Conservation (phyloP, 2,797 vertebrate species). For the Scarus forsteni region DNA sequence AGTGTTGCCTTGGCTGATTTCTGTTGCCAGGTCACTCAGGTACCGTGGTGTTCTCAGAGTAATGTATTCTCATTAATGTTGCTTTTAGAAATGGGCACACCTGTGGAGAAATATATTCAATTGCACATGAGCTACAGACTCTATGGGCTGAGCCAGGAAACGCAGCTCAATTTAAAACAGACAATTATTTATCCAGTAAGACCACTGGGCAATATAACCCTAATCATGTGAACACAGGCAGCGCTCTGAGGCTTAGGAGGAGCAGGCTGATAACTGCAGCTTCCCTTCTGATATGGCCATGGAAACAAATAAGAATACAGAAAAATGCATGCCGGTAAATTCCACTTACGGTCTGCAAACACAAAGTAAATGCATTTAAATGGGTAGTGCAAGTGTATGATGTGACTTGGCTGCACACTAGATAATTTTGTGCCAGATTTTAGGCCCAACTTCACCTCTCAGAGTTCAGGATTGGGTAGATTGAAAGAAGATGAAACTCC, state of each 20-base stretch:
- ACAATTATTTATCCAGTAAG: constrained; percentile 60
- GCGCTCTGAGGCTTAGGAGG: constrained; percentile 42
- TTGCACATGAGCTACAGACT: constrained; percentile 41
- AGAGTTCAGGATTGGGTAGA: too few relatives aligned
- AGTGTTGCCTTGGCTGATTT: constrained; percentile 6
- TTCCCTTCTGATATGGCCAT: constrained; percentile 32
- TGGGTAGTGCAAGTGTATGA: background rate
- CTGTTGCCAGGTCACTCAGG: constrained; percentile 24
- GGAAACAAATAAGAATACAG: constrained; percentile 13
- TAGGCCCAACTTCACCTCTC: too few relatives aligned
- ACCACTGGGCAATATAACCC: constrained; percentile 56
- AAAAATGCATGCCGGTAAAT: constrained; percentile 26
- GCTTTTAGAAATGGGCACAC: constrained; percentile 42
- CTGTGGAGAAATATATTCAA: constrained; percentile 57
- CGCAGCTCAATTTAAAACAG: constrained; percentile 61
- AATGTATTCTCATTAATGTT: constrained; percentile 52
- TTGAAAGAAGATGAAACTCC: too few relatives aligned
- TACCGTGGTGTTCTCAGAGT: constrained; percentile 24
- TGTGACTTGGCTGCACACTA: constrained; percentile 17
- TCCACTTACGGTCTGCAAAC: constrained; percentile 41
- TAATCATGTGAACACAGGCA: constrained; percentile 65
- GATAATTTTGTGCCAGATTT: too few relatives aligned
- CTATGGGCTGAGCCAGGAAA: constrained; percentile 27
- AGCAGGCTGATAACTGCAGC: constrained; percentile 32
- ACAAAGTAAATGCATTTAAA: constrained; percentile 14